Evolutionary conservation across 2,888 invertebrate genomes (phyloP).

Genomic region (Melanotus villosus): DNA sequence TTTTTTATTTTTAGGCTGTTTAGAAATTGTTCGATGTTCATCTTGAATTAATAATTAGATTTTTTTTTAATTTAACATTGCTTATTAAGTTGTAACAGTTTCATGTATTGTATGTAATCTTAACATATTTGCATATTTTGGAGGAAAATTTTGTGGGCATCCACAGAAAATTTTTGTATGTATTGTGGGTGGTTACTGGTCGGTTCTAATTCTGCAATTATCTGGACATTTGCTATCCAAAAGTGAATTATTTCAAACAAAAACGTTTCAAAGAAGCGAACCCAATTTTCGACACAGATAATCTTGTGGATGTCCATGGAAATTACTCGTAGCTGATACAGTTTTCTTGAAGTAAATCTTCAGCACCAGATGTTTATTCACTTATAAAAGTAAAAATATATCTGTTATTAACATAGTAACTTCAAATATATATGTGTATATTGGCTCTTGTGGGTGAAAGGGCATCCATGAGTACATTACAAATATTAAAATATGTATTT

Average conservation of each 20-base stretch:
- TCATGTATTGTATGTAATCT: slow-evolving; percentile 45
- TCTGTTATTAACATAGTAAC: slow-evolving; percentile 61
- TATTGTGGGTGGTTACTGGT: background rate
- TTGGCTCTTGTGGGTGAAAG: slow-evolving; percentile 66
- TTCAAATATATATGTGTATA: slow-evolving; percentile 64
- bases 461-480: slow-evolving; percentile 62
- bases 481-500: slow-evolving; percentile 54
- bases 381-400: slow-evolving; percentile 52
- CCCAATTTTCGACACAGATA: no score
- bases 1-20: slow-evolving; percentile 42
- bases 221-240: background rate
- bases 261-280: no score
- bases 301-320: slow-evolving; percentile 28
- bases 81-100: slow-evolving; percentile 44
- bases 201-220: background rate
- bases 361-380: slow-evolving; percentile 44
- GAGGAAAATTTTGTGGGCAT: slow-evolving; percentile 23
- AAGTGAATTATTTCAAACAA: background rate
- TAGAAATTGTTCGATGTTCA: slow-evolving; percentile 26
- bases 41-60: slow-evolving; percentile 31
- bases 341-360: slow-evolving; percentile 41
- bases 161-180: background rate
- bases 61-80: slow-evolving; percentile 38
- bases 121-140: slow-evolving; percentile 44
- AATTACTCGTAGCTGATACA: slow-evolving; percentile 33